Evolutionary conservation across 2,113 vertebrate species (phyloP).

Genomic region (Odontophorus gujanensis): DNA sequence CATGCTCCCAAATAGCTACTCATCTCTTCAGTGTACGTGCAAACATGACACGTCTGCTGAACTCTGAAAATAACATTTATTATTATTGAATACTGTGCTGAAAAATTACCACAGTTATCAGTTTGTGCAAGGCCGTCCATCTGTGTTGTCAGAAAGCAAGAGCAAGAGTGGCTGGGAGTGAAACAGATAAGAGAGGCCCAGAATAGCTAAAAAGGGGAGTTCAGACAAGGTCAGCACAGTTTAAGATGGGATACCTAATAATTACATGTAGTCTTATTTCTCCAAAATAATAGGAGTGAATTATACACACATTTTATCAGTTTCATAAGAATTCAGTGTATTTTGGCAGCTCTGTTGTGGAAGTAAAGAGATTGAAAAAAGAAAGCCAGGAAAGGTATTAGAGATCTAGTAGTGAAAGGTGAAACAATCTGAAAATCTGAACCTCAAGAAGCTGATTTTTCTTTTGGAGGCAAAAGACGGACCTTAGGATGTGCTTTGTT

Average conservation of each 20-base stretch:
- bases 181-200: conserved; percentile 73
- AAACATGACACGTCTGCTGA: conserved; percentile 2
- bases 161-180: conserved; percentile 67
- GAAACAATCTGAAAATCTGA: neutral
- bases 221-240: conserved; percentile 69
- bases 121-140: conserved; percentile 68
- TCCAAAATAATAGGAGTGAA: neutral
- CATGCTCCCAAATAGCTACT: neutral
- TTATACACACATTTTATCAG: neutral
- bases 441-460: neutral
- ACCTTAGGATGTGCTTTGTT: neutral
- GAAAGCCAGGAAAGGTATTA: neutral
- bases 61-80: conserved; percentile 56
- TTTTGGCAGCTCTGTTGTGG: neutral
- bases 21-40: neutral
- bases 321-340: neutral
- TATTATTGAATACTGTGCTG: conserved; percentile 40
- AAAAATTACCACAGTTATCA: conserved; percentile 72
- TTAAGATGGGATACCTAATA: conserved; percentile 19
- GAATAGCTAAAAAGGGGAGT: conserved; percentile 64
- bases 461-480: neutral
- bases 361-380: neutral
- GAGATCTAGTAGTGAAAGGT: neutral
- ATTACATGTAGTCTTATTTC: neutral
- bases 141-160: conserved; percentile 72